phyloP scores from a whole-genome alignment of 92 coral and sea anemone species.

The Zoanthus solanderi region DNA sequence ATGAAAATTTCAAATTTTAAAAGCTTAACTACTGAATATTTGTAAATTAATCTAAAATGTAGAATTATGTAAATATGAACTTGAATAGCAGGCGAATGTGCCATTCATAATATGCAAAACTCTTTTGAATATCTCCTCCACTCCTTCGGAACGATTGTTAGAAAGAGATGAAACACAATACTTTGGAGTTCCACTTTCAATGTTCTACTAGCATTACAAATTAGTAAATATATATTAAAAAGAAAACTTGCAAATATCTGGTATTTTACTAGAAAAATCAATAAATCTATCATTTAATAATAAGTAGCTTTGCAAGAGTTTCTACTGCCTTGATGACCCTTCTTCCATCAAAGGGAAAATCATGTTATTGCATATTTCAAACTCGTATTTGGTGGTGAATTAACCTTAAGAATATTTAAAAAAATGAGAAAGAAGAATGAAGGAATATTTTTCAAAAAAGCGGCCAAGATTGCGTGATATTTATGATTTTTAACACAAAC shows the following conservation, averaged over 20 bases:
- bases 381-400: neutral
- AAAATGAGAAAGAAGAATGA: neutral
- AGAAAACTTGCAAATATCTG: neutral
- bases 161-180: neutral
- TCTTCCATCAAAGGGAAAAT: neutral
- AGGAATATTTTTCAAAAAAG: neutral
- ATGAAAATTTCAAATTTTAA: constrained; percentile 12
- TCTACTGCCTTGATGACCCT: neutral
- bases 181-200: neutral
- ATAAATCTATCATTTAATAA: constrained; percentile 21
- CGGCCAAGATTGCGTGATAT: neutral
- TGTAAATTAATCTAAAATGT: constrained; percentile 39
- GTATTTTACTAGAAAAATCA: constrained; percentile 40
- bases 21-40: constrained; percentile 26
- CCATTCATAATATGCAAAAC: constrained; percentile 40
- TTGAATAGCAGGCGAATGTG: constrained; percentile 39
- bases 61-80: constrained; percentile 38
- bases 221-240: neutral
- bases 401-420: neutral
- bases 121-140: neutral
- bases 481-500: neutral
- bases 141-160: constrained; percentile 13
- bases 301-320: neutral
- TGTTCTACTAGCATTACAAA: neutral
- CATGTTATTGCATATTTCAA: neutral